Evolutionary conservation across 1,140 invertebrate species (phyloP).

Genomic region (Ceratina australensis): DNA sequence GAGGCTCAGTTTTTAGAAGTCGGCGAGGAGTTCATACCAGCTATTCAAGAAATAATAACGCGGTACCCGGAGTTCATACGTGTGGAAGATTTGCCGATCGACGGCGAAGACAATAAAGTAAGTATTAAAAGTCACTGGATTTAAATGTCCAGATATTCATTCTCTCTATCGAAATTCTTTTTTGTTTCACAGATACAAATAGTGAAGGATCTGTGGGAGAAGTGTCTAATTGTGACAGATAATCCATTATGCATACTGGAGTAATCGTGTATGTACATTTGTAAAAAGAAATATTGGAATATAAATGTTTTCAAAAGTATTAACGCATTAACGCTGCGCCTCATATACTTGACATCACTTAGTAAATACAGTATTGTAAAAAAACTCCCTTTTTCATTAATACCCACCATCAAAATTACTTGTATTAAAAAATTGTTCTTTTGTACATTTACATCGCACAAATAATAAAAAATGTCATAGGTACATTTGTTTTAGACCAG

Average conservation of each 20-base stretch:
- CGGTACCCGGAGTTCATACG: conserved; percentile 88
- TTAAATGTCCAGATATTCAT: too few species aligned
- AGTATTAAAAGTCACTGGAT: not conserved
- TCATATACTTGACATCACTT: too few species aligned
- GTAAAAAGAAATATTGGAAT: conserved; percentile 10
- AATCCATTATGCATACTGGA: conserved; percentile 75
- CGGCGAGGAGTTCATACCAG: conserved; percentile 82
- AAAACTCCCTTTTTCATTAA: too few species aligned
- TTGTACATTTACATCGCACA: conserved; percentile 11
- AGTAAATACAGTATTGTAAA: not conserved
- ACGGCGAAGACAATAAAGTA: conserved; percentile 83
- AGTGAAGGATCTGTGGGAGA: conserved; percentile 86
- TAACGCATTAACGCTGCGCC: too few species aligned
- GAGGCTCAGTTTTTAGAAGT: conserved; percentile 90
- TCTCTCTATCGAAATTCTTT: not conserved
- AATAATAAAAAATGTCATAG: too few species aligned
- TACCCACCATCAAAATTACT: not conserved
- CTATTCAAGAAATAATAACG: conserved; percentile 85
- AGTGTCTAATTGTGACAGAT: conserved; percentile 84
- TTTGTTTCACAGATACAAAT: conserved; percentile 79
- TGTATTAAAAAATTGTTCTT: conserved; percentile 12
- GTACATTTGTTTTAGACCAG: not conserved
- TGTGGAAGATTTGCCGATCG: conserved; percentile 86
- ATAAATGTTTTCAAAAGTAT: not conserved
- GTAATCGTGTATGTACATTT: conserved; percentile 5